phyloP scores from a whole-genome alignment of 1,140 invertebrate genomes.

The Ptiloglossa arizonensis region DNA sequence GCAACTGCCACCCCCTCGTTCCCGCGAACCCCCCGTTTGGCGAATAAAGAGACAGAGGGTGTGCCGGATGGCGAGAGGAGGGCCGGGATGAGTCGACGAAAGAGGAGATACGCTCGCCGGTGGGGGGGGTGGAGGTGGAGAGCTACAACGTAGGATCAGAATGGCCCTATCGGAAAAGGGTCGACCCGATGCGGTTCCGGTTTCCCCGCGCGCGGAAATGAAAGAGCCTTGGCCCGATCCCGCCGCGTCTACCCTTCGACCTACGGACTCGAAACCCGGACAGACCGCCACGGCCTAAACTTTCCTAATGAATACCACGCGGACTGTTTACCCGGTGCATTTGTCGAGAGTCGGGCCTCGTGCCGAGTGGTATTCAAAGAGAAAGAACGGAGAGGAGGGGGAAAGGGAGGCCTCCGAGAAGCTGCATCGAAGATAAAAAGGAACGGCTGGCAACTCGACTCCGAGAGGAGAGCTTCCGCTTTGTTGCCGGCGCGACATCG shows the following conservation, averaged over 20 bases:
- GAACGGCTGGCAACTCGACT: slow-evolving; percentile 1
- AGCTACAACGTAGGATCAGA: slow-evolving; percentile 42
- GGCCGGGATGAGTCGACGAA: not conserved
- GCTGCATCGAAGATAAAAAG: not conserved
- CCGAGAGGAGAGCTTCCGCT: not conserved
- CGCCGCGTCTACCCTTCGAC: slow-evolving; percentile 13
- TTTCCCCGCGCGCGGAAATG: slow-evolving; percentile 65
- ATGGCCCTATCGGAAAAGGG: slow-evolving; percentile 57
- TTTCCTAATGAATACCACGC: slow-evolving; percentile 68
- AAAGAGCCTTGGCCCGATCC: slow-evolving; percentile 45
- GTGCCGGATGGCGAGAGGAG: slow-evolving; percentile 23
- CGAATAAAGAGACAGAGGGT: slow-evolving; percentile 43
- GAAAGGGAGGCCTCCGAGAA: no score
- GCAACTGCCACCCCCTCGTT: slow-evolving; percentile 46
- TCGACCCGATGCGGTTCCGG: slow-evolving; percentile 57
- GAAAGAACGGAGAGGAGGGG: no score
- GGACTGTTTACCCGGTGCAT: slow-evolving; percentile 62
- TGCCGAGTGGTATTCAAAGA: not conserved
- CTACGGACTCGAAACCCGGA: no score
- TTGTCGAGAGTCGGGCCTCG: slow-evolving; percentile 41
- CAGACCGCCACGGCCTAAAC: slow-evolving; percentile 34
- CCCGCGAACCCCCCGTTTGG: slow-evolving; percentile 32
- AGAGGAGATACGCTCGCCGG: no score
- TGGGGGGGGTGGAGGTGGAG: slow-evolving; percentile 10
- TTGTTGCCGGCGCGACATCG: not conserved